A percentile compares a stretch with the other conserved stretches of the same genome.
phyloP scores from a whole-genome alignment of 2,888 invertebrate genomes.

The Drosophila fulvimacula region DNA sequence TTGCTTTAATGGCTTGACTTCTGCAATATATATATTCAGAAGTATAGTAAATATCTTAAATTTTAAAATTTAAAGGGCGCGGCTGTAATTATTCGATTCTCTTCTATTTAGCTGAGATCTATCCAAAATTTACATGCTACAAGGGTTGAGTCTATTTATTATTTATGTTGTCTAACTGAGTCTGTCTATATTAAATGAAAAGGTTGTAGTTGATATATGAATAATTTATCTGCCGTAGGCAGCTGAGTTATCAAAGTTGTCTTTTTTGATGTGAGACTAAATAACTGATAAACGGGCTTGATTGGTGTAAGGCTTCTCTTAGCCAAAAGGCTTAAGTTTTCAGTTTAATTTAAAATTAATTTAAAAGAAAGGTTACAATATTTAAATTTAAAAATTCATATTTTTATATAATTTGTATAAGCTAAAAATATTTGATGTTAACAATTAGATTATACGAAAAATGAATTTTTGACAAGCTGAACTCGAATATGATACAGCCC shows the following conservation, averaged over 20 bases:
- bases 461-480: too few relatives aligned
- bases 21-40: too few relatives aligned
- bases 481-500: too few relatives aligned
- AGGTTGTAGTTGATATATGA: background rate
- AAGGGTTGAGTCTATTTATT: too few relatives aligned
- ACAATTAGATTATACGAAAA: too few relatives aligned
- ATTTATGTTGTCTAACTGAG: background rate
- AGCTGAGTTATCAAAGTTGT: background rate
- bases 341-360: background rate
- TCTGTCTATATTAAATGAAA: background rate
- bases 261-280: background rate
- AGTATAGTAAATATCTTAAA: background rate
- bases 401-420: too few relatives aligned
- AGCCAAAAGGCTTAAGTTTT: background rate
- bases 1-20: background rate
- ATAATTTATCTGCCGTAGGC: background rate
- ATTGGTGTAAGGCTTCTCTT: background rate
- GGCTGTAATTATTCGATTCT: too few relatives aligned
- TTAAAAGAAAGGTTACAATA: too few relatives aligned
- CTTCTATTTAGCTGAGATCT: too few relatives aligned
- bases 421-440: too few relatives aligned
- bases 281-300: background rate
- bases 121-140: too few relatives aligned
- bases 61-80: background rate
- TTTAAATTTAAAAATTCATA: too few relatives aligned